Conservation (phyloP, 2,797 vertebrate species). For the Coluber constrictor region DNA sequence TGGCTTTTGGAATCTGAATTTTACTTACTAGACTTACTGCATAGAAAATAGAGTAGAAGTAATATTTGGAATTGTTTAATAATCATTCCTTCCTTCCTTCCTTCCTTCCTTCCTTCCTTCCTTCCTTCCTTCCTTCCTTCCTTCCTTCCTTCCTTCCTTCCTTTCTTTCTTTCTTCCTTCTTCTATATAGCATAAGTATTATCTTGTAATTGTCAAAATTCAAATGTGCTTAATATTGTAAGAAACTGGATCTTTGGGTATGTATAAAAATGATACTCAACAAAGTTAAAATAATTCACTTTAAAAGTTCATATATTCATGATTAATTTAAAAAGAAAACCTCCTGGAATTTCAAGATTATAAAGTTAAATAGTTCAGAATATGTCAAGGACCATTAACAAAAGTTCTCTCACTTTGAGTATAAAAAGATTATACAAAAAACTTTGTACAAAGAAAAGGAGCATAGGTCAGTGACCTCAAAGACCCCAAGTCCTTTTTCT, state of each 20-base stretch:
- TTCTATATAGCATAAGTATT: background rate
- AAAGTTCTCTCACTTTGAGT: slow-evolving; percentile 12
- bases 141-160: background rate
- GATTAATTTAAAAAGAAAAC: background rate
- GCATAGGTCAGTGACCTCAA: slow-evolving; percentile 8
- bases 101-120: background rate
- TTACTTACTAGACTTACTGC: background rate
- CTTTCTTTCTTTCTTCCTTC: background rate
- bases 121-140: background rate
- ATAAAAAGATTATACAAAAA: background rate
- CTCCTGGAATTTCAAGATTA: background rate
- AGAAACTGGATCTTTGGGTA: background rate
- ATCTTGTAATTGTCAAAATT: background rate
- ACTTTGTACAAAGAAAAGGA: slow-evolving; percentile 26
- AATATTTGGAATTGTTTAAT: background rate
- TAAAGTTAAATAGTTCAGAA: background rate
- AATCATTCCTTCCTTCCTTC: background rate
- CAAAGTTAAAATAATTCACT: background rate
- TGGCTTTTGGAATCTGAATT: background rate
- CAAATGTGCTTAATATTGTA: background rate
- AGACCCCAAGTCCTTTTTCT: background rate
- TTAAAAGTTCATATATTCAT: background rate
- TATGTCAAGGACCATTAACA: background rate
- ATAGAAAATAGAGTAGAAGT: background rate
- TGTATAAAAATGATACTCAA: background rate